Base-by-base conservation (phyloP, 2,113 vertebrate species). In the Seriola rivoliana region DNA sequence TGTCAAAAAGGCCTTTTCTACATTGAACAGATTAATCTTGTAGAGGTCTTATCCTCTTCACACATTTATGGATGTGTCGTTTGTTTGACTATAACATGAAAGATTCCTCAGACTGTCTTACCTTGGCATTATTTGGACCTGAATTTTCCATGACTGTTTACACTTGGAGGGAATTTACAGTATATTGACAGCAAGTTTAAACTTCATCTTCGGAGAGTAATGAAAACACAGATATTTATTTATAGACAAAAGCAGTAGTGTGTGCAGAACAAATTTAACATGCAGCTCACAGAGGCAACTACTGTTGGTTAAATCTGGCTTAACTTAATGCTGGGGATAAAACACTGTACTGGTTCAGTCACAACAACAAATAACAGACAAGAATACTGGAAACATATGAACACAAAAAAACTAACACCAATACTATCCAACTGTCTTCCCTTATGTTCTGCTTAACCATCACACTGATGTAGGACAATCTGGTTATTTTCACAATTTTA, bases 261-360 rank as follows among this genome's bases (percentile, higher is more conserved):
- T 50, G 69, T 48, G 21, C 63, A 42, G 63, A 60, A 62, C 6
- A 46, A 55, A 21, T 75, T 54, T 34, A 73, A 55, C 36, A 9
- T 19, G 19, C 34, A 38, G 42, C 48, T 32, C 8, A 75, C 52
- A 78, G 29, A 25, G 52, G 58, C 44, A 25, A 29, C 10, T 12
- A n/a, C 34, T 69, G 62, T 72, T 78, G 58, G 50, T 34, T 23
- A 84, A 36, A 82, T 57, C 54, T 59, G 64, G 46, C 40, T 85
- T 71, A 77, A 70, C 19, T 12, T 70, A 77, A 85, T 69, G 21
- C 46, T 65, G 17, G 17, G 7, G 71, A 79, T 44, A 84, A 78
- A 77, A 40, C 46, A 58, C 13, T 74, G 59, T 59, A 23, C 23
- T 60, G 29, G 7, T 59, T 59, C 3, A 59, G 32, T 52, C 19